These are phyloP conservation scores for Budorcas taxicolor DNA, from an alignment of 2,113 vertebrate species.

Conservation along the genomic window DNA sequence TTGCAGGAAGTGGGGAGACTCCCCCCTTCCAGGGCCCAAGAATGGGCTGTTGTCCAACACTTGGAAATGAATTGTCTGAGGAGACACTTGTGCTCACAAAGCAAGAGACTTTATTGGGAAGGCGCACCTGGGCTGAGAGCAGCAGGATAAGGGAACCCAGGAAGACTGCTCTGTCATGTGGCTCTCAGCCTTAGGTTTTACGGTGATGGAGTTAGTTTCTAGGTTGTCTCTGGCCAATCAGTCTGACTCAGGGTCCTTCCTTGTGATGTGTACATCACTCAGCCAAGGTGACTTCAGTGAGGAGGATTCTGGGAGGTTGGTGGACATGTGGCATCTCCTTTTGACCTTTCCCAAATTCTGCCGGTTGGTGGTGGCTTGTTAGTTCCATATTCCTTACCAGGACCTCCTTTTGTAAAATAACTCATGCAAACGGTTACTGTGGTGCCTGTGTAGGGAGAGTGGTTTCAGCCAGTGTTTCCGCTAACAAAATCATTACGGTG, in stretches of 20 bases:
- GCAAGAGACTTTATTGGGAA: not conserved
- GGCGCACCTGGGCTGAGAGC: not conserved
- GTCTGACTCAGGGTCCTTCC: not conserved
- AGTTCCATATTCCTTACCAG: not conserved
- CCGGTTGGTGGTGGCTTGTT: not conserved
- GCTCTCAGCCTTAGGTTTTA: not conserved
- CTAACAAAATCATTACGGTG: fast-evolving
- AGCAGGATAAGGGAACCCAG: not conserved
- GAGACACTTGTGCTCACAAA: not conserved
- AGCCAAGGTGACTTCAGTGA: not conserved
- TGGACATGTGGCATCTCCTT: not conserved
- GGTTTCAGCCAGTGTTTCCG: not conserved
- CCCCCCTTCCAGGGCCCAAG: not conserved
- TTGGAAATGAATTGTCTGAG: not conserved
- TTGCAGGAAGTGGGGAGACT: not conserved
- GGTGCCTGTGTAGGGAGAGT: not conserved
- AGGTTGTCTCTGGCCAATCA: not conserved
- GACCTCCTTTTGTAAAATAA: not conserved
- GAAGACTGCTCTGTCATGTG: not conserved
- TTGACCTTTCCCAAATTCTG: not conserved
- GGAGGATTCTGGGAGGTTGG: not conserved
- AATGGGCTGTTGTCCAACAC: not conserved
- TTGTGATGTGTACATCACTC: not conserved
- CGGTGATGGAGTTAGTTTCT: not conserved
- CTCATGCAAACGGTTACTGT: not conserved